Evolutionary conservation across 2,888 invertebrate species (phyloP).

Genomic region (Syrista parreyssii): DNA sequence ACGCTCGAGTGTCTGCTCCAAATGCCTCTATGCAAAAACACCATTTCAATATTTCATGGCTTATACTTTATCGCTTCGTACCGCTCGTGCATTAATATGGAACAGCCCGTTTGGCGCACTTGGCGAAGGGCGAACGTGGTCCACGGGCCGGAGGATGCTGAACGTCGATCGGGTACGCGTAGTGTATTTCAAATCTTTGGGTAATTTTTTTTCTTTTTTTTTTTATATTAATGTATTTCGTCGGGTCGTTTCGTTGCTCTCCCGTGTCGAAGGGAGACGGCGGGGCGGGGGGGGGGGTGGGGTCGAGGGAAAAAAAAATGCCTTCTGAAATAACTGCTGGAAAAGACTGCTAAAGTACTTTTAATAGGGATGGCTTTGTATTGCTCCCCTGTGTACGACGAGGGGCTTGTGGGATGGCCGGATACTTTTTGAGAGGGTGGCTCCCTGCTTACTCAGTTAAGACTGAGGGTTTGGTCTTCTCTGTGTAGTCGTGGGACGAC

Average conservation of each 20-base stretch:
- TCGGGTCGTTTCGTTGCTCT: neutral
- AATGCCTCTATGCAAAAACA: constrained; percentile 31
- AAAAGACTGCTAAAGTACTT: too few relatives aligned
- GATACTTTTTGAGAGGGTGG: too few relatives aligned
- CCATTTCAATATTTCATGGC: constrained; percentile 50
- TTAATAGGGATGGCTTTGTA: too few relatives aligned
- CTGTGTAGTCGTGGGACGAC: neutral
- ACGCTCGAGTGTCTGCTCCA: neutral
- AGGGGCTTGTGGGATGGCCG: too few relatives aligned
- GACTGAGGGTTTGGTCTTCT: neutral
- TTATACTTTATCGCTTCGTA: constrained; percentile 43
- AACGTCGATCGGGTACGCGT: neutral
- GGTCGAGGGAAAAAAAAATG: too few relatives aligned
- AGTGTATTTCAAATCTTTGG: neutral
- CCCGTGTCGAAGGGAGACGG: too few relatives aligned
- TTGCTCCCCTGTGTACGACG: too few relatives aligned
- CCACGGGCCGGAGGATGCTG: neutral
- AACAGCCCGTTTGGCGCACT: constrained; percentile 21
- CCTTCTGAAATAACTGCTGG: too few relatives aligned
- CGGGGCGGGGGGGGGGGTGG: too few relatives aligned
- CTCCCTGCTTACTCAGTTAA: neutral
- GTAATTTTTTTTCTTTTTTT: neutral
- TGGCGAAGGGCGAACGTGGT: neutral
- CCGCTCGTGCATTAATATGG: constrained; percentile 22
- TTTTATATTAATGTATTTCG: neutral